Base-by-base conservation (phyloP, 1,140 invertebrate genomes). In the Limonius californicus region DNA sequence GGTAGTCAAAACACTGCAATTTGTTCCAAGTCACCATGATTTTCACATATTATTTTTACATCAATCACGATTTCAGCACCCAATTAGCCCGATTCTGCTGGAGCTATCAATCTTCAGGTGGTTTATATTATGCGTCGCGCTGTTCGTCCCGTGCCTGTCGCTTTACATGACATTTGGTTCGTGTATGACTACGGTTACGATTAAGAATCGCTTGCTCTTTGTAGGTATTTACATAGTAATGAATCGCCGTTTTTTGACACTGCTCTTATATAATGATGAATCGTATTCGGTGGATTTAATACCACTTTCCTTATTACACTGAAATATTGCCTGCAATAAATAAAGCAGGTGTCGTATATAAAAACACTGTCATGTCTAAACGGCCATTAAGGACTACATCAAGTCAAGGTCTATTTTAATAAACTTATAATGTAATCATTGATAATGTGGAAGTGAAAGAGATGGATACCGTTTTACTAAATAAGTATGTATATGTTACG, bases 41-140 rank as follows among this genome's bases (percentile, higher is more conserved):
- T 72, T 71, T 72, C 71, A 72, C 71, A 70, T 72, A 72, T 72
- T 72, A 72, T 72, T 72, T 72, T 71, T 70, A 71, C 71, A 72
- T 72, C 71, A 71, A 72, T 72, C 71, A 70, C 68, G 47, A 56
- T 68, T 70, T 72, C 71, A 72, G 66, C 71, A 71, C 70, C 71
- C 70, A 71, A 72, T 72, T 72, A 72, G 67, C 30, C 60, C 62
- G 60, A 63, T 50, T 50, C n/a, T 50, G 45, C 8, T 50, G 45
- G 16, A 50, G 45, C 45, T 50, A 50, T 50, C 45, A 50, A 50
- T 50, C 45, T 50, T 50, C 45, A 50, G 45, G 45, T 50, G 45
- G 45, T 50, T 50, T 50, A 50, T 50, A 50, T 50, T 50, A 21
- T 50, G 45, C 45, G 45, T 50, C 7, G 20, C 45, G 9, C 16